Conservation (phyloP, 2,113 vertebrate genomes). For the Catharus minimus region DNA sequence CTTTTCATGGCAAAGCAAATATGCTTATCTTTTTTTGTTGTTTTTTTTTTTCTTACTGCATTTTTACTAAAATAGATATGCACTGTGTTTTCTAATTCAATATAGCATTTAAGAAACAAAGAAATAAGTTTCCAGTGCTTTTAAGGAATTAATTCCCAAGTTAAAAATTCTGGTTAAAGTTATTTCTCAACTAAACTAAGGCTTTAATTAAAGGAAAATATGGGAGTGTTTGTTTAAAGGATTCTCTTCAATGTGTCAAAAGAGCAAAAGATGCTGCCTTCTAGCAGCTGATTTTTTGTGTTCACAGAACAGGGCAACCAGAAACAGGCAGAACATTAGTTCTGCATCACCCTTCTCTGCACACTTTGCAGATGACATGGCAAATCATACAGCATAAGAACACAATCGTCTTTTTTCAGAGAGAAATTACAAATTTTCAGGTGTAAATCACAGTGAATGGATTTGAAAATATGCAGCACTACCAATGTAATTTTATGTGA, state of each 20-base stretch:
- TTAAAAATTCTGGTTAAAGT: background rate
- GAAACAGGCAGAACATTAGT: background rate
- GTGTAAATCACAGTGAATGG: background rate
- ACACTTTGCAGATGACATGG: background rate
- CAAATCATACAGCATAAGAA: background rate
- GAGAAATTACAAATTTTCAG: background rate
- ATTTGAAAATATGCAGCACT: background rate
- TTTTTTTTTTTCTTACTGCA: background rate
- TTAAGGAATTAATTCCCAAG: background rate
- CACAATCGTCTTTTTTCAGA: rapidly evolving
- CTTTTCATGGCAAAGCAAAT: background rate
- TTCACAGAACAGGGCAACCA: background rate
- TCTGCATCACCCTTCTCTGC: background rate
- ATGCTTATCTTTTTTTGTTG: background rate
- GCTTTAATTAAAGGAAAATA: background rate
- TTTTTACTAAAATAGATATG: background rate
- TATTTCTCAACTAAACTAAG: background rate
- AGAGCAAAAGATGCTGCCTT: background rate
- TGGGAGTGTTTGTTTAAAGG: background rate
- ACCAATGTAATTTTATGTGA: background rate
- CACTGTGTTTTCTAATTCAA: background rate
- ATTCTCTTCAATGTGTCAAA: background rate
- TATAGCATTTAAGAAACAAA: background rate
- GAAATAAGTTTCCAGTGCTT: background rate
- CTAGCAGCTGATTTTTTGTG: background rate